Conservation (phyloP, 2,113 vertebrate species). For the Formicarius rufipectus region DNA sequence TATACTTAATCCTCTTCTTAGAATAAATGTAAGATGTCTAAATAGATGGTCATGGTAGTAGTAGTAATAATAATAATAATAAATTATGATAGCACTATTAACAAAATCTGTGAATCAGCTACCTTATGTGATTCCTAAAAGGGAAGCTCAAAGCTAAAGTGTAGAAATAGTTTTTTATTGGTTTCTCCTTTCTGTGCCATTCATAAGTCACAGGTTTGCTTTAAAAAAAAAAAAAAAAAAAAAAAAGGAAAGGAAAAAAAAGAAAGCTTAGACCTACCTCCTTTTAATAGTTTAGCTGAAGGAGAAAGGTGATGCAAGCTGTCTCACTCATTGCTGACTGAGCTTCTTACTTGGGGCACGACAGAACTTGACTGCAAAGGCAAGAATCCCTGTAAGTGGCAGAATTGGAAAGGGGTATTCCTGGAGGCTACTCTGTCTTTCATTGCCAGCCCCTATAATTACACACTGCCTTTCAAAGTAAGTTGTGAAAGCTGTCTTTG, state of each 20-base stretch:
- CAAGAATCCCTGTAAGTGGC: slow-evolving; percentile 7
- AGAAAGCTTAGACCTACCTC: background rate
- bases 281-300: background rate
- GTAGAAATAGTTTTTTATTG: slow-evolving; percentile 19
- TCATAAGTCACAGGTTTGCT: background rate
- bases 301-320: slow-evolving; percentile 39
- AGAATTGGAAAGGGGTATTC: slow-evolving; percentile 36
- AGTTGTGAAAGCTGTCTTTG: slow-evolving; percentile 50
- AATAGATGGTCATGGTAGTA: background rate
- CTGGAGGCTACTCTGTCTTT: slow-evolving; percentile 47
- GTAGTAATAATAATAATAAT: background rate
- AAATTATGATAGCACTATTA: background rate
- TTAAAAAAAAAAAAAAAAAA: background rate
- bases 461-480: slow-evolving; percentile 21
- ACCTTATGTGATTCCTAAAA: background rate
- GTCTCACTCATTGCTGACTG: slow-evolving; percentile 12
- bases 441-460: slow-evolving; percentile 51
- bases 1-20: background rate
- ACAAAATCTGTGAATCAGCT: background rate
- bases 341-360: background rate
- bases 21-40: background rate
- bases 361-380: slow-evolving; percentile 43
- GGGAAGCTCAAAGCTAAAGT: background rate
- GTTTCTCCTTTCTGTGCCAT: background rate
- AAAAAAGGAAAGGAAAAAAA: background rate